phyloP scores from a whole-genome alignment of 2,888 invertebrate genomes.

The Platycheirus albimanus region DNA sequence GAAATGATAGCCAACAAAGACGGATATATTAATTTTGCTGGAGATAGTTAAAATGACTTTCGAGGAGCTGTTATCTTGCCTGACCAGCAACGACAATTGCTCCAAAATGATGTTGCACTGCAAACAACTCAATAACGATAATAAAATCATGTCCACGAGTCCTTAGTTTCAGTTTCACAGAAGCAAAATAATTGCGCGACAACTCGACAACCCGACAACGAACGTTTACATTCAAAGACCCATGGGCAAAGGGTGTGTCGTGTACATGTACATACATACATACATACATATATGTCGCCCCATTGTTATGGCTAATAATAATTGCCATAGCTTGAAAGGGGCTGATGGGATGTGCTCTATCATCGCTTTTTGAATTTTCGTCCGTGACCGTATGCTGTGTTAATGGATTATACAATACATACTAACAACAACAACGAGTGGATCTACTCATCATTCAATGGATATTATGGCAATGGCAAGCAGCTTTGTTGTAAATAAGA shows the following conservation, averaged over 20 bases:
- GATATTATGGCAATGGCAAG: constrained; percentile 50
- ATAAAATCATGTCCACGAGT: constrained; percentile 47
- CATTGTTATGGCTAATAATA: constrained; percentile 69
- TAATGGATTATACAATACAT: constrained; percentile 68
- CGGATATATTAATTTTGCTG: constrained; percentile 53
- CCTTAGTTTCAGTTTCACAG: constrained; percentile 42
- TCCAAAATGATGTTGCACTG: constrained; percentile 55
- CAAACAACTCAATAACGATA: constrained; percentile 70
- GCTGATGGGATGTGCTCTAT: constrained; percentile 73
- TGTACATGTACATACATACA: not conserved
- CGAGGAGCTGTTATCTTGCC: constrained; percentile 66
- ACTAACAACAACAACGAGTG: constrained; percentile 53
- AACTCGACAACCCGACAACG: constrained; percentile 13
- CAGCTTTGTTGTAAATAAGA: constrained; percentile 51
- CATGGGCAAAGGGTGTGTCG: constrained; percentile 66
- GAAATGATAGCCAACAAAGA: constrained; percentile 40
- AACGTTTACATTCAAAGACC: constrained; percentile 41
- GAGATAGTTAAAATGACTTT: constrained; percentile 59
- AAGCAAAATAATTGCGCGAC: constrained; percentile 69
- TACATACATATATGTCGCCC: constrained; percentile 60
- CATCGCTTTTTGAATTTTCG: constrained; percentile 72
- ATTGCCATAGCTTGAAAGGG: constrained; percentile 54
- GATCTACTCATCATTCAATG: constrained; percentile 61
- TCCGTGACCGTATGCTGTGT: constrained; percentile 68
- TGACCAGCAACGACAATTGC: constrained; percentile 59